Conservation (phyloP, 2,888 invertebrate species). For the Archips xylosteana region DNA sequence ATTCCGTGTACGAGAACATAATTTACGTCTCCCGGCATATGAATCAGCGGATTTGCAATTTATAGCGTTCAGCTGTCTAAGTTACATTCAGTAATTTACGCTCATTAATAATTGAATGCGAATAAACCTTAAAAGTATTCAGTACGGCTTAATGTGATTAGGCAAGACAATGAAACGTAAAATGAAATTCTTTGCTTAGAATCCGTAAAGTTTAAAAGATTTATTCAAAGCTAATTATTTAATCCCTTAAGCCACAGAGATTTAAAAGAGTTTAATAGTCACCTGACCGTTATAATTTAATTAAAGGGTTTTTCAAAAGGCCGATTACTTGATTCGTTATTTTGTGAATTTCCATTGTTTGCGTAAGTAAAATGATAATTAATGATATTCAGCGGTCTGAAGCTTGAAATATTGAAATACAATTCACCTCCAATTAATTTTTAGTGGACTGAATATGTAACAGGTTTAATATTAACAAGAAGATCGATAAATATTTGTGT, state of each 20-base stretch:
- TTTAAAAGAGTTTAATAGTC: constrained; percentile 18
- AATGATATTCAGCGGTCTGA: background rate
- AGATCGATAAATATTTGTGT: too few species aligned
- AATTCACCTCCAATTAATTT: background rate
- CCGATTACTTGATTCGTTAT: background rate
- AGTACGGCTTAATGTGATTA: background rate
- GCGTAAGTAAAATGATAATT: background rate
- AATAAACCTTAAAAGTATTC: background rate
- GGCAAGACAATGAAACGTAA: background rate
- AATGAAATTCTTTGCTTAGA: constrained; percentile 17
- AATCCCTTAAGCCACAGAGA: constrained; percentile 8
- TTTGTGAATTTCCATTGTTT: background rate
- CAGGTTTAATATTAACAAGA: background rate
- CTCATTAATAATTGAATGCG: background rate
- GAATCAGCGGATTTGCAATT: constrained; percentile 68
- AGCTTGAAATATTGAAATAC: background rate
- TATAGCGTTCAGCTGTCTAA: constrained; percentile 62
- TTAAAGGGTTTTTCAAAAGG: background rate
- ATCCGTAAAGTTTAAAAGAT: constrained; percentile 18
- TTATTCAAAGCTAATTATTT: constrained; percentile 25
- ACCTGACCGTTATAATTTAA: constrained; percentile 1
- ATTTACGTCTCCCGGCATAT: constrained; percentile 64
- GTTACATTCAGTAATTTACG: constrained; percentile 43
- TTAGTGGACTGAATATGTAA: background rate
- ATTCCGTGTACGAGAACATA: constrained; percentile 60